Evolutionary conservation across 2,888 invertebrate genomes (phyloP), one percentile per base, ranked within the genome.

Genomic region (Nephrocerus scutellatus): DNA sequence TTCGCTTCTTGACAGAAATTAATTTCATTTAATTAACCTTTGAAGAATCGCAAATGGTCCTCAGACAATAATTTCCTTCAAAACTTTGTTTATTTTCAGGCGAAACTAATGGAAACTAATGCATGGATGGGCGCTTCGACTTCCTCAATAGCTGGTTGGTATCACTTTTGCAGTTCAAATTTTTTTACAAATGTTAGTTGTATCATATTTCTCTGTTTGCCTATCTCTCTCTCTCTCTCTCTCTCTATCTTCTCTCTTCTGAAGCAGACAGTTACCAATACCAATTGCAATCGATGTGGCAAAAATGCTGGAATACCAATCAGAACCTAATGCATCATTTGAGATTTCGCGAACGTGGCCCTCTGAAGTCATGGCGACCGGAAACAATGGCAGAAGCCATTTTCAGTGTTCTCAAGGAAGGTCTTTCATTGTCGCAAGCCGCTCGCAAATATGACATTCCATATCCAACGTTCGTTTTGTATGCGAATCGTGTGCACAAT

Each of bases 381-480:
- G 91, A 91, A 67, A 91, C 90, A 43, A 91, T 91, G 91, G 91
- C 90, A 23, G 90, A 90, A 64, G 91, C 91, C 48, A 91, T 91
- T 56, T 88, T 90, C 71, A 87, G 88, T 57, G 90, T 91, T 41
- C 74, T 91, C 49, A 89, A 89, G 66, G 90, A 91, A 65, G 90
- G 90, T 13, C 74, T 90, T 42, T 88, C 87, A 5, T 71, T 90
- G 43, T 89, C 88, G 21, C 90, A 91, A 65, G 91, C 91, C 1
- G 91, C 91, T 14, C 77, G 91, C 56, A 91, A 90, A 70, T 91
- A 88, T 72, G 91, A 91, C 74, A 91, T 91, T 66, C 91, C 91
- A 36, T 91, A 91, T 70, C 91, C 91, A 50, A 91, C 91, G 7
- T 91, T 91, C 69, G 91, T 91, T 48, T 75, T 91, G 35, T 91